A percentile compares a stretch with the other conserved stretches of the same genome.
phyloP scores from a whole-genome alignment of 2,888 invertebrate genomes.

The Cancer borealis region DNA sequence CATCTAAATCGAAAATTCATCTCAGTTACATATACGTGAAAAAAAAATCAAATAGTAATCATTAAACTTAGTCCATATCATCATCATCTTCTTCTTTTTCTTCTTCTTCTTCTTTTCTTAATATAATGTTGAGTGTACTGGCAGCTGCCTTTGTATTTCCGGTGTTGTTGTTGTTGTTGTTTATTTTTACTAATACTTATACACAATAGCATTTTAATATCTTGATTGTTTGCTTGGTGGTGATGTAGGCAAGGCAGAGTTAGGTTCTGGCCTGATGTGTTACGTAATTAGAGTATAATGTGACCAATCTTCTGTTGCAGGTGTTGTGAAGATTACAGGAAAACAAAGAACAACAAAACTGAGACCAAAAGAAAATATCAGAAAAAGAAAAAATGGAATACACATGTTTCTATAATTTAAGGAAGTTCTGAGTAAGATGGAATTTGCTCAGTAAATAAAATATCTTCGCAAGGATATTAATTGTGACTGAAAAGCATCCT shows the following conservation, averaged over 20 bases:
- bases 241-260: background rate
- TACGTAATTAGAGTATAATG: constrained; percentile 57
- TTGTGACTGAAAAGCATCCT: background rate
- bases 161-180: background rate
- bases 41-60: background rate
- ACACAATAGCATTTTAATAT: background rate
- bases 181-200: background rate
- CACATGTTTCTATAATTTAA: background rate
- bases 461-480: background rate
- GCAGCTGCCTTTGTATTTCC: background rate
- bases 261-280: constrained; percentile 45
- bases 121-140: background rate
- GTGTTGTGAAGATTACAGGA: constrained; percentile 71
- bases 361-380: constrained; percentile 57
- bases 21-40: too few relatives aligned
- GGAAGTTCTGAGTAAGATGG: background rate
- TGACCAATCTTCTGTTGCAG: constrained; percentile 70
- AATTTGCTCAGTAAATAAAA: background rate
- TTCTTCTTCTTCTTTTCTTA: background rate
- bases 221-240: background rate
- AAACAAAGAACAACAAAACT: constrained; percentile 35
- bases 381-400: constrained; percentile 32
- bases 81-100: background rate
- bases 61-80: background rate
- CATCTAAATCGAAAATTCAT: too few relatives aligned